These are phyloP conservation scores for Magallana nippona DNA, from an alignment of 2,888 invertebrate genomes.

Conservation along the genomic window DNA sequence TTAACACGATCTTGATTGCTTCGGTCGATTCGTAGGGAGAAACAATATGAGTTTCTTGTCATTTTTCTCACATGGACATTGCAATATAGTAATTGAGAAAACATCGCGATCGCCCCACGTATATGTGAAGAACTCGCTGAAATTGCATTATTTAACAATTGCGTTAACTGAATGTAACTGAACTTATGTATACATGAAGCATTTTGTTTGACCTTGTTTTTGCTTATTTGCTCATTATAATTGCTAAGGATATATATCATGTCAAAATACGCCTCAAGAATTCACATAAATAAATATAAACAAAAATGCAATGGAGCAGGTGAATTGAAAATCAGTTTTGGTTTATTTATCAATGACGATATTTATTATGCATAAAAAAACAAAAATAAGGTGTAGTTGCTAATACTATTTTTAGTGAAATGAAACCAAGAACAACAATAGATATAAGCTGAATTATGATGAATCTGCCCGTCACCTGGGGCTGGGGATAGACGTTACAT, in stretches of 20 bases:
- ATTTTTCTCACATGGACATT: not conserved
- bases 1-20: constrained; percentile 26
- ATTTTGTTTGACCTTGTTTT: no score
- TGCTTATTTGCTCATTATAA: no score
- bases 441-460: not conserved
- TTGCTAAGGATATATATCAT: no score
- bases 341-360: no score
- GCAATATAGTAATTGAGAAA: not conserved
- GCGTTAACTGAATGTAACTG: no score
- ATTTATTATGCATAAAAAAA: no score
- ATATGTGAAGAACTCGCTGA: not conserved
- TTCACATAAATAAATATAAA: no score
- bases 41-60: not conserved
- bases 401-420: not conserved
- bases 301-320: no score
- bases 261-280: no score
- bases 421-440: not conserved
- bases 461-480: constrained; percentile 6
- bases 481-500: constrained; percentile 13
- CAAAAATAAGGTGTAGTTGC: not conserved
- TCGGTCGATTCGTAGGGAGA: not conserved
- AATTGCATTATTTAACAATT: no score
- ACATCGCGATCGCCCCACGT: not conserved
- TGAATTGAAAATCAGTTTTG: no score
- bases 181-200: no score